Conservation (phyloP, 2,113 vertebrate species). For the Myrmecobius fasciatus region DNA sequence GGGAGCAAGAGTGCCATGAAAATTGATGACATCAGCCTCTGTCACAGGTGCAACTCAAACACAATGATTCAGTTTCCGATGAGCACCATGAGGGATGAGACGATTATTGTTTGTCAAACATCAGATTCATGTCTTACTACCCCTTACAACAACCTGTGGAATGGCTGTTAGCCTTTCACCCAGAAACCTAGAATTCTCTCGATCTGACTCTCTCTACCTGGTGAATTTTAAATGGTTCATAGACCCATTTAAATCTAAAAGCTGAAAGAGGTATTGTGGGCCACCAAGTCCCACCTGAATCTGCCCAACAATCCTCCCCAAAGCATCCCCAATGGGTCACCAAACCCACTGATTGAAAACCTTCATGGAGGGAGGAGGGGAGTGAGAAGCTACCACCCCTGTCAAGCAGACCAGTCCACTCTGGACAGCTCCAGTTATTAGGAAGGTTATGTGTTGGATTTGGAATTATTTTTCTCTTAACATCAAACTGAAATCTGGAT, state of each 20-base stretch:
- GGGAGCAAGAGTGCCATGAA: conserved; percentile 54
- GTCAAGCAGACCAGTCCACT: background rate
- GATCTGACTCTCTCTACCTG: conserved; percentile 30
- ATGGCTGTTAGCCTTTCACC: background rate
- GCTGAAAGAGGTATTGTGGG: background rate
- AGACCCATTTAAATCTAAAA: background rate
- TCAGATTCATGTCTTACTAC: background rate
- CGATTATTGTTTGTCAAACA: conserved; percentile 2
- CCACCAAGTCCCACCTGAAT: background rate
- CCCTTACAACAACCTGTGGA: background rate
- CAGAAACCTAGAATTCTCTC: background rate
- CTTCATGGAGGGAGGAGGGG: background rate
- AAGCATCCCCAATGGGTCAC: background rate
- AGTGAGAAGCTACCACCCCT: background rate
- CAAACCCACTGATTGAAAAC: background rate
- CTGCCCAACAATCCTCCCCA: background rate
- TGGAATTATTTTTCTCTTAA: background rate
- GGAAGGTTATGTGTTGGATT: background rate
- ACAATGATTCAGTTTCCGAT: conserved; percentile 25
- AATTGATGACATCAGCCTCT: conserved; percentile 26
- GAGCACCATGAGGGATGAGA: background rate
- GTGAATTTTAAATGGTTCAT: conserved; percentile 43
- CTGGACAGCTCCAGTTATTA: background rate
- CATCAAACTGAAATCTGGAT: background rate
- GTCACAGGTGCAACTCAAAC: conserved; percentile 42